Base-by-base conservation (phyloP, 2,888 invertebrate genomes). In the Eudasyphora cyanicolor region DNA sequence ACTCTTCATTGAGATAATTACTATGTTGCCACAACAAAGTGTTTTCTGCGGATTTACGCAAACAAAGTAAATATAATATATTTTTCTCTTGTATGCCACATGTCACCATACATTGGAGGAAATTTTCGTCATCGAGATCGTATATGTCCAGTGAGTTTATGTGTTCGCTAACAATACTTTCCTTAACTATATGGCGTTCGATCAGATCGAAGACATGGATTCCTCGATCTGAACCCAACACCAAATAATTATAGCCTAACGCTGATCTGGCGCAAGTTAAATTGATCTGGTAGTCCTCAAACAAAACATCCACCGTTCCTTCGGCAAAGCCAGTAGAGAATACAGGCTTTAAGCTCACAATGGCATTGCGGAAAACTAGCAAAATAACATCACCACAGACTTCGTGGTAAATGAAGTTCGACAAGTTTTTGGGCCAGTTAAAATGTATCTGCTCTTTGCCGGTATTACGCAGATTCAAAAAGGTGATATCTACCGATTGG, bases 151-250 rank as follows among this genome's bases (percentile, higher is more conserved):
- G 87, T 69, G 91, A 91, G 6, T 87, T 81, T 12, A 86, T 83
- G 19, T 79, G 76, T 54, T 91, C 89, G 75, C 91, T 92, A 19
- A 92, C 88, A 86, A 91, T 92, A 51, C 91, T 90, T 12, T 90
- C 88, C n/a, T 91, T 77, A 2, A 90, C 87, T 67, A 87, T 87
- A 0, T 85, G 77, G 2, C 86, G 87, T 1, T 82, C 84, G 1
- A 81, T 78, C 0, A 89, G 82, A 77, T 92, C 89, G 35, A 89
- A 90, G 0, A 92, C 88, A 12, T 90, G 87, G 0, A 92, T 82
- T 5, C 92, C 92, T 27, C 87, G 86, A n/a, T 87, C 87, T 14
- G 92, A 91, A 19, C 92, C 92, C 75, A 92, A 85, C 19, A 92
- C 87, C 10, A 92, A 82, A 82, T 89, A 92, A 57, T 87, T 85